Conservation (phyloP, 35 echinoderm and acorn worm genomes). For the Diadema setosum region DNA sequence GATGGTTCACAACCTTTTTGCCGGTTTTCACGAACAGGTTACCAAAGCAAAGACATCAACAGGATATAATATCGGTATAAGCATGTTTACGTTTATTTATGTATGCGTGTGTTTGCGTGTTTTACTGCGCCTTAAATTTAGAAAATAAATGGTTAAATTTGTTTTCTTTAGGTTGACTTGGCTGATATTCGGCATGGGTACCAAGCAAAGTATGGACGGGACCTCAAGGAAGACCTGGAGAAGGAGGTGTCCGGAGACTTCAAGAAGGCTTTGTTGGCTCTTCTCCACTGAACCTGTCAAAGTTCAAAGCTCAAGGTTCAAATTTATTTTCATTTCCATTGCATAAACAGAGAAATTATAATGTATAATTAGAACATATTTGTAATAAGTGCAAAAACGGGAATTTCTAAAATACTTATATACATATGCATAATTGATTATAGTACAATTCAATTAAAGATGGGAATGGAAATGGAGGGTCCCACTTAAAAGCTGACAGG, state of each 20-base stretch:
- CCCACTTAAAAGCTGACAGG: too few relatives aligned
- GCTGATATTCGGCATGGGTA: background rate
- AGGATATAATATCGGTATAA: background rate
- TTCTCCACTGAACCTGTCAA: too few relatives aligned
- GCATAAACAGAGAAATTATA: too few relatives aligned
- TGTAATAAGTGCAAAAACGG: too few relatives aligned
- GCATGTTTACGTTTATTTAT: background rate
- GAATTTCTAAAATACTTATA: too few relatives aligned
- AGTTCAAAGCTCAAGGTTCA: too few relatives aligned
- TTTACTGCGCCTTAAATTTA: too few relatives aligned
- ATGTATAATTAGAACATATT: too few relatives aligned
- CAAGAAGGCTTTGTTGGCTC: background rate
- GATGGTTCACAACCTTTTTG: background rate
- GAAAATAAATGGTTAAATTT: background rate
- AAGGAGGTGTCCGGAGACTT: background rate
- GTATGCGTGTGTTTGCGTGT: background rate
- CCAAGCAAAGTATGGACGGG: background rate
- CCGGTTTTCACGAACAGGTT: background rate
- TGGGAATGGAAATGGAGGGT: too few relatives aligned
- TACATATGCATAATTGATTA: too few relatives aligned
- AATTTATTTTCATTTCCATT: too few relatives aligned
- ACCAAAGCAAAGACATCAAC: background rate
- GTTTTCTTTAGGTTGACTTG: background rate
- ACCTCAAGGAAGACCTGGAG: background rate
- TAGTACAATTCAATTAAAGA: too few relatives aligned